phyloP scores from a whole-genome alignment of 1,140 invertebrate genomes.

The Calycopis cecrops region DNA sequence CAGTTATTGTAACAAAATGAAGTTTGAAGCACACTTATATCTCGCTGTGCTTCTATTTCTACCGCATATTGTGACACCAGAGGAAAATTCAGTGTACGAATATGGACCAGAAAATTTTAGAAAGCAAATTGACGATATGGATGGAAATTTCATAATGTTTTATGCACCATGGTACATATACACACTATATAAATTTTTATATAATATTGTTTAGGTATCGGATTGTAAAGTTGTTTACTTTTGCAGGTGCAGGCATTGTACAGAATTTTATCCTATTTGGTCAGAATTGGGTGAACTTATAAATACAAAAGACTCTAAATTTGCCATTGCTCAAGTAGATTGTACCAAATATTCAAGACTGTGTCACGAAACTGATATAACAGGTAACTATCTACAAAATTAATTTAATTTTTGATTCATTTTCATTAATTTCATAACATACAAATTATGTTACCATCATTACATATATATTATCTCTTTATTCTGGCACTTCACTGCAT shows the following conservation, averaged over 20 bases:
- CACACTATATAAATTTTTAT: background rate
- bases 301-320: slow-evolving; percentile 58
- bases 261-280: slow-evolving; percentile 61
- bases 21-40: background rate
- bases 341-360: slow-evolving; percentile 54
- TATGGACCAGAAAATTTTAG: slow-evolving; percentile 57
- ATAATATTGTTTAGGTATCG: slow-evolving; percentile 6
- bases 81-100: slow-evolving; percentile 53
- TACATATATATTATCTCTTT: no score
- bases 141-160: slow-evolving; percentile 68
- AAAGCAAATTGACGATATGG: slow-evolving; percentile 55
- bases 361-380: slow-evolving; percentile 63
- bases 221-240: slow-evolving; percentile 20
- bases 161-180: slow-evolving; percentile 57
- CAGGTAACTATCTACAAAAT: slow-evolving; percentile 44
- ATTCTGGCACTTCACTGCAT: no score
- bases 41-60: slow-evolving; percentile 25
- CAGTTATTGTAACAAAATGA: slow-evolving; percentile 4
- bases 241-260: slow-evolving; percentile 62
- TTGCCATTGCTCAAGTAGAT: slow-evolving; percentile 66
- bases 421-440: no score
- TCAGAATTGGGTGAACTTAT: slow-evolving; percentile 53
- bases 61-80: slow-evolving; percentile 50
- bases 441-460: no score
- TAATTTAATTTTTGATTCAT: no score